Evolutionary conservation across 2,113 vertebrate genomes (phyloP).

Genomic region (Gasterosteus aculeatus): DNA sequence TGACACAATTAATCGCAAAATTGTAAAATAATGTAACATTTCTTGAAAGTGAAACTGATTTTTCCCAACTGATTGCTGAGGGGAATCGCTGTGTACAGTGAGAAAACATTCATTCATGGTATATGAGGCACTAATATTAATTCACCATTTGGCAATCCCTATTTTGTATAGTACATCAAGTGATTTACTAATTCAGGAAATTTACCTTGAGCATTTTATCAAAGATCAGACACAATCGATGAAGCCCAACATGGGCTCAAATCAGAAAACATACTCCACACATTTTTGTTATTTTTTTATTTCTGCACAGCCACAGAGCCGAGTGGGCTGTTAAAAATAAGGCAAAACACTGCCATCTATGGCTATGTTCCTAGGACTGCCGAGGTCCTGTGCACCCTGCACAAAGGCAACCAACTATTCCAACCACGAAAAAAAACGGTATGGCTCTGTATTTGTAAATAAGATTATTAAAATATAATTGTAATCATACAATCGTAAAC

Average conservation of each 20-base stretch:
- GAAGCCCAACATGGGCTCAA: slow-evolving; percentile 9
- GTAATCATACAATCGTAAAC: slow-evolving; percentile 68
- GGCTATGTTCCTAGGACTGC: slow-evolving; percentile 82
- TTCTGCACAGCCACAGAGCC: slow-evolving; percentile 54
- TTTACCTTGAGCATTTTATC: not conserved
- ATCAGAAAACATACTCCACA: slow-evolving; percentile 30
- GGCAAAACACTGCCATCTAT: slow-evolving; percentile 95
- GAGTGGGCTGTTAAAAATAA: slow-evolving; percentile 72
- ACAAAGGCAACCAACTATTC: slow-evolving; percentile 65
- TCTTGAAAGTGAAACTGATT: not conserved
- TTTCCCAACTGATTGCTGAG: not conserved
- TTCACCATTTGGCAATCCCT: not conserved
- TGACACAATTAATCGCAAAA: not conserved
- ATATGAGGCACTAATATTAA: not conserved
- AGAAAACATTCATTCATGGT: not conserved
- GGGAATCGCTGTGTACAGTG: not conserved
- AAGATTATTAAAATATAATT: slow-evolving; percentile 75
- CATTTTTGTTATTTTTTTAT: slow-evolving; percentile 9
- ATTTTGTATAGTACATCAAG: not conserved
- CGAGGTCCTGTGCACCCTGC: slow-evolving; percentile 68
- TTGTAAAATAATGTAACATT: not conserved
- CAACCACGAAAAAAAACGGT: slow-evolving; percentile 21
- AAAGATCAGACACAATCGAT: slow-evolving; percentile 5
- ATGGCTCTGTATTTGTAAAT: slow-evolving; percentile 67
- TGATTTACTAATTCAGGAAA: slow-evolving; percentile 11